Evolutionary conservation across 1,140 invertebrate species (phyloP).

Genomic region (Adoxophyes honmai): DNA sequence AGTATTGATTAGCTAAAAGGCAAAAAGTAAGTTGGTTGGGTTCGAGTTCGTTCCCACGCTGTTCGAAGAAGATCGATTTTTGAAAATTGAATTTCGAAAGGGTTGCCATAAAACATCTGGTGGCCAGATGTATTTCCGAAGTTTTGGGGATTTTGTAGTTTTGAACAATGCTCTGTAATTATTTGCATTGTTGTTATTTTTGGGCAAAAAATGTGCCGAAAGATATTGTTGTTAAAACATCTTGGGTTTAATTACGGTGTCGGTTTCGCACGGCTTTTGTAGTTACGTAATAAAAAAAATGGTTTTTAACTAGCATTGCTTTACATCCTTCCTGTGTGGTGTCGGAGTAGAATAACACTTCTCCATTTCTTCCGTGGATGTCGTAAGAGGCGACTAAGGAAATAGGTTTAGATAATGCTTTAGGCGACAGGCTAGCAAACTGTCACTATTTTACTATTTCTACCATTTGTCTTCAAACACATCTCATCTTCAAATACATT

Average conservation of each 20-base stretch:
- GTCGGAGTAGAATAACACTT: too few species aligned
- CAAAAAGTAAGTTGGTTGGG: too few species aligned
- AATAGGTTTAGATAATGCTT: too few species aligned
- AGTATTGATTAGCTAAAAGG: not conserved
- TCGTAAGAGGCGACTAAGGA: too few species aligned
- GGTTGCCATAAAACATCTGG: conserved; percentile 33
- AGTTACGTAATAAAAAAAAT: too few species aligned
- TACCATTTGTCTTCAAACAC: too few species aligned
- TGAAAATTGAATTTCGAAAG: conserved; percentile 20
- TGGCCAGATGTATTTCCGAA: conserved; percentile 27
- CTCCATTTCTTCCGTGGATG: too few species aligned
- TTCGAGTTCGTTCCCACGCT: conserved; percentile 8
- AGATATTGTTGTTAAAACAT: not conserved
- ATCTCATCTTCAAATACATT: too few species aligned
- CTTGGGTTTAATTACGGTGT: not conserved
- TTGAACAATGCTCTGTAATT: not conserved
- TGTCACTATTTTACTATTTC: too few species aligned
- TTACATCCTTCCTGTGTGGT: too few species aligned
- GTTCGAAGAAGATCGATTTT: conserved; percentile 19
- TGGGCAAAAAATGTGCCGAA: not conserved
- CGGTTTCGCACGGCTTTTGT: not conserved
- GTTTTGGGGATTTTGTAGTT: conserved; percentile 7
- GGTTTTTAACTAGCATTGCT: too few species aligned
- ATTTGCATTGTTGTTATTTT: not conserved
- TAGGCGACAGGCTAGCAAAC: too few species aligned